Conservation (phyloP, 2,888 invertebrate genomes). For the Parelbella ahira region DNA sequence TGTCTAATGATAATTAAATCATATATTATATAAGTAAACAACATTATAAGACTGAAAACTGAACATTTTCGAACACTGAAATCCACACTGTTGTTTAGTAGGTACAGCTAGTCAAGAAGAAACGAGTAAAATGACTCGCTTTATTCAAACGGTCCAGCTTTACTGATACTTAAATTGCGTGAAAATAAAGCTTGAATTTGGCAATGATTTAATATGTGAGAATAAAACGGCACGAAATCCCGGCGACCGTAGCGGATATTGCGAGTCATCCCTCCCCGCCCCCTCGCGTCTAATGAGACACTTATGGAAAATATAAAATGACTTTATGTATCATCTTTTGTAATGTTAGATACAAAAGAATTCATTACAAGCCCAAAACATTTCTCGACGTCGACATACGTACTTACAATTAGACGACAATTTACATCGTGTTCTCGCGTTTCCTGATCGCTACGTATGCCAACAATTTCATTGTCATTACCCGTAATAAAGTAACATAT, state of each 20-base stretch:
- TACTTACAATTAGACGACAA: not conserved
- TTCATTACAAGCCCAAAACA: not conserved
- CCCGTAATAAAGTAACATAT: not conserved
- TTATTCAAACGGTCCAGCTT: constrained; percentile 19
- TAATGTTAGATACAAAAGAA: constrained; percentile 1
- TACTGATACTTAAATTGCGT: no score
- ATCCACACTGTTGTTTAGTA: no score
- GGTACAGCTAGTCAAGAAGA: no score
- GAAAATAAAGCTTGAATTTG: constrained; percentile 55
- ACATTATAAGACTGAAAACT: no score
- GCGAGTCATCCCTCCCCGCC: constrained; percentile 28
- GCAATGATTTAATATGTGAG: constrained; percentile 63
- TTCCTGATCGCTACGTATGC: not conserved
- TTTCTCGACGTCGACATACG: not conserved
- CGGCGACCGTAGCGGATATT: constrained; percentile 32
- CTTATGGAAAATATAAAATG: constrained; percentile 33
- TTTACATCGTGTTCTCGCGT: not conserved
- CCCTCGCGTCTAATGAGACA: constrained; percentile 35
- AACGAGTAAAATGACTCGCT: not conserved
- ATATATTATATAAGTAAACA: no score
- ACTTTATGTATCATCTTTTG: constrained; percentile 6
- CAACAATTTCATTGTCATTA: not conserved
- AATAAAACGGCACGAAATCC: constrained; percentile 27
- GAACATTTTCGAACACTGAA: no score
- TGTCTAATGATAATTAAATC: no score